These are phyloP conservation scores for Procavia capensis DNA, from an alignment of 2,113 vertebrate genomes.

Conservation along the genomic window DNA sequence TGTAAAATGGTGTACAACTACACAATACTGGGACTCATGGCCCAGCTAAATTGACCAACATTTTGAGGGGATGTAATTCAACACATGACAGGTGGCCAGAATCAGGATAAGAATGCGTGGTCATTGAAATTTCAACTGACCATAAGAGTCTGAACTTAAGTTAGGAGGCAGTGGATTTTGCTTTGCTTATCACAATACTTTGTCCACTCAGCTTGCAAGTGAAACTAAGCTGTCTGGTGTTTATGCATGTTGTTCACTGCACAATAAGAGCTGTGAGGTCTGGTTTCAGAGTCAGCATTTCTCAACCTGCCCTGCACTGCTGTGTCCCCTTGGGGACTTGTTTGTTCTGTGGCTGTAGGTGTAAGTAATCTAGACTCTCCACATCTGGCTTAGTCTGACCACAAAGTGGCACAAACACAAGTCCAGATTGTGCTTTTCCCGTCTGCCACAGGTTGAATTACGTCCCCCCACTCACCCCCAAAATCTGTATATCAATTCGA, in stretches of 20 bases:
- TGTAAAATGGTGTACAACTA: no score
- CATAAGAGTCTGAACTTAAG: background rate
- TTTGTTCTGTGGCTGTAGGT: slow-evolving; percentile 24
- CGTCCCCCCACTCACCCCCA: no score
- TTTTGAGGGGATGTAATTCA: no score
- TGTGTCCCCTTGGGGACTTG: background rate
- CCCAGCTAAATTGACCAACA: no score
- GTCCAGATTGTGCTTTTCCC: background rate
- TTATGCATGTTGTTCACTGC: background rate
- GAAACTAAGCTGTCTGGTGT: background rate
- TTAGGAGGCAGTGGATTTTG: background rate
- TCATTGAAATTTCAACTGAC: background rate
- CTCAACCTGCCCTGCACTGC: background rate
- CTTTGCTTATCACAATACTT: background rate
- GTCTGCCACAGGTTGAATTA: no score
- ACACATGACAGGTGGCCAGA: no score
- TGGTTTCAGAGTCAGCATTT: slow-evolving; percentile 22
- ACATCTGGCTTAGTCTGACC: slow-evolving; percentile 31
- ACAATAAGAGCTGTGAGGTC: background rate
- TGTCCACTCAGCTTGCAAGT: background rate
- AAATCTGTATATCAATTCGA: no score
- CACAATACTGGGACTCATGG: no score
- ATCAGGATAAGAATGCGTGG: background rate
- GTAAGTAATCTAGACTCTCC: slow-evolving; percentile 59
- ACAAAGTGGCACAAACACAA: background rate